Conservation (phyloP, 2,888 invertebrate species). For the Chrysomela aeneicollis region DNA sequence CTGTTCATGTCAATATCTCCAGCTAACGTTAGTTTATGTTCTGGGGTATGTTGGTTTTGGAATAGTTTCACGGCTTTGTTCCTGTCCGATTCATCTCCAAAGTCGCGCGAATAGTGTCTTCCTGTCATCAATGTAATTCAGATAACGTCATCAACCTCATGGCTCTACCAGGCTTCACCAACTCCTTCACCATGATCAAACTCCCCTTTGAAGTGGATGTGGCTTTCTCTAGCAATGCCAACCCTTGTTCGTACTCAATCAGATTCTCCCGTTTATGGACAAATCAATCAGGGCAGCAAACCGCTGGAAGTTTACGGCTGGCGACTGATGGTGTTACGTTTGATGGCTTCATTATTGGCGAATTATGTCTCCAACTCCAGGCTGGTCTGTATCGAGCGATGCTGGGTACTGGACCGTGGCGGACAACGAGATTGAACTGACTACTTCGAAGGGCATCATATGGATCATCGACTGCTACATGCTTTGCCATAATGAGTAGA, state of each 20-base stretch:
- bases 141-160: too few relatives aligned
- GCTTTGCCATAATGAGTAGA: background rate
- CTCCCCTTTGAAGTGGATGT: background rate
- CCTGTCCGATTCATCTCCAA: too few relatives aligned
- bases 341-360: background rate
- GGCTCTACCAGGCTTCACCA: too few relatives aligned
- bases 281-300: background rate
- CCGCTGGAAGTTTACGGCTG: background rate
- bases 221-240: background rate
- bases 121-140: too few relatives aligned
- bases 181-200: too few relatives aligned
- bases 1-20: too few relatives aligned
- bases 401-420: background rate
- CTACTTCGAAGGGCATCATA: background rate
- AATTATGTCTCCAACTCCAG: background rate
- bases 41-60: too few relatives aligned
- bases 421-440: background rate
- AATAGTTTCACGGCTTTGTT: too few relatives aligned
- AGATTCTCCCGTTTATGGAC: background rate
- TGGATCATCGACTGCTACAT: background rate
- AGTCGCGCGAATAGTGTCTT: too few relatives aligned
- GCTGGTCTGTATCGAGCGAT: background rate
- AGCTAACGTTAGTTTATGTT: too few relatives aligned
- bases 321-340: background rate
- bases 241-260: too few relatives aligned